phyloP scores from a whole-genome alignment of 2,797 vertebrate species.

The Sebastes minor region DNA sequence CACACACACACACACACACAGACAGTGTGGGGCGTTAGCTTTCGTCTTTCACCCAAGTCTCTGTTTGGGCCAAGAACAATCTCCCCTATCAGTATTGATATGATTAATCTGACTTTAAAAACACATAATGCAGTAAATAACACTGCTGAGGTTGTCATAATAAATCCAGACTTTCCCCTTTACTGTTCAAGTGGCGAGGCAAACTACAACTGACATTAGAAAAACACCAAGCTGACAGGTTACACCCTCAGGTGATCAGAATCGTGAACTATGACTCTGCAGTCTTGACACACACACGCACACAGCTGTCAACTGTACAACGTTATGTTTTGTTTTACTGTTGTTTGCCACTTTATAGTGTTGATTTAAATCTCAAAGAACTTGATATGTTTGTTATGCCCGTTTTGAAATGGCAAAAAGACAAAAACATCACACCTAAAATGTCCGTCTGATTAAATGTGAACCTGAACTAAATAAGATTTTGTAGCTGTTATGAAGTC shows the following conservation, averaged over 20 bases:
- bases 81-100: not conserved
- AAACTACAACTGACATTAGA: not conserved
- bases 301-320: not conserved
- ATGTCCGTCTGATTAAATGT: not conserved
- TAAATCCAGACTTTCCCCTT: not conserved
- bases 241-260: constrained; percentile 17
- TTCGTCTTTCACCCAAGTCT: not conserved
- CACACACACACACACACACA: not conserved
- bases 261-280: not conserved
- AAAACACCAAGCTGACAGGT: constrained; percentile 9
- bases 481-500: not conserved
- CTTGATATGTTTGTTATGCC: not conserved
- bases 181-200: not conserved
- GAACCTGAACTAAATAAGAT: not conserved
- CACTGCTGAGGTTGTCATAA: not conserved
- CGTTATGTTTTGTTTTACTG: not conserved
- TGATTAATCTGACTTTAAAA: constrained; percentile 10
- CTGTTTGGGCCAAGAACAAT: constrained; percentile 10
- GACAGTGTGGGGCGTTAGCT: not conserved
- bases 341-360: not conserved
- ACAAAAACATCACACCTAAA: not conserved
- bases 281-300: not conserved
- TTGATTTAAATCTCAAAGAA: not conserved
- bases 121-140: not conserved
- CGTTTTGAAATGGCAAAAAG: not conserved